Conservation (phyloP, 2,113 vertebrate species). For the Laterallus jamaicensis region DNA sequence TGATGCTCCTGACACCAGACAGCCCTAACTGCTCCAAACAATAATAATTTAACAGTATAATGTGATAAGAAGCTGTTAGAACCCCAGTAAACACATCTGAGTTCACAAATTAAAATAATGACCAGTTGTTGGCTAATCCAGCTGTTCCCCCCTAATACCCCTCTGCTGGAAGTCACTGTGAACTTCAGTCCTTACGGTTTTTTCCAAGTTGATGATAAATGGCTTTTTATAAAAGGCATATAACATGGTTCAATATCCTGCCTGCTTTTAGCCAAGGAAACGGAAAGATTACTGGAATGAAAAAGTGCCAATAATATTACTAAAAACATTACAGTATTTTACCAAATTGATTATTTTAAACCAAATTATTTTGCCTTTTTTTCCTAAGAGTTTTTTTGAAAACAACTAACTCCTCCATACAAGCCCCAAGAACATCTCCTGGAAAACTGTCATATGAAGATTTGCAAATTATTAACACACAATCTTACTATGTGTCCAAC, state of each 20-base stretch:
- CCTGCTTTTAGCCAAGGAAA: not conserved
- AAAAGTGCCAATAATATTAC: not conserved
- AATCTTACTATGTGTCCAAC: not conserved
- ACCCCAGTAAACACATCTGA: not conserved
- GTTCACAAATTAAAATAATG: conserved; percentile 33
- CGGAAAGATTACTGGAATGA: not conserved
- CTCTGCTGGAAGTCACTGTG: not conserved
- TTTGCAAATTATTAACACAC: not conserved
- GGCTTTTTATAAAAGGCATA: not conserved
- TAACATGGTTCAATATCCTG: not conserved
- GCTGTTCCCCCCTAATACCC: not conserved
- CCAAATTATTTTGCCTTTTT: not conserved
- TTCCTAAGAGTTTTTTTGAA: not conserved
- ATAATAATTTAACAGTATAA: not conserved
- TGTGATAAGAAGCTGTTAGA: conserved; percentile 11
- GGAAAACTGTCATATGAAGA: not conserved
- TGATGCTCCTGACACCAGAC: not conserved
- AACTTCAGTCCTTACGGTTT: not conserved
- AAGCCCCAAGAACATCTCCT: not conserved
- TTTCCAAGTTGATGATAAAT: conserved; percentile 5
- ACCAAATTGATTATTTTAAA: not conserved
- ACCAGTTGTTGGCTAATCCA: not conserved
- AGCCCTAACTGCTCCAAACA: not conserved
- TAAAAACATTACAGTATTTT: not conserved
- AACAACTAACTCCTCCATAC: not conserved